Evolutionary conservation across 1,140 invertebrate genomes (phyloP), one percentile per base, ranked within the genome.

Genomic region (Teleopsis dalmanni): DNA sequence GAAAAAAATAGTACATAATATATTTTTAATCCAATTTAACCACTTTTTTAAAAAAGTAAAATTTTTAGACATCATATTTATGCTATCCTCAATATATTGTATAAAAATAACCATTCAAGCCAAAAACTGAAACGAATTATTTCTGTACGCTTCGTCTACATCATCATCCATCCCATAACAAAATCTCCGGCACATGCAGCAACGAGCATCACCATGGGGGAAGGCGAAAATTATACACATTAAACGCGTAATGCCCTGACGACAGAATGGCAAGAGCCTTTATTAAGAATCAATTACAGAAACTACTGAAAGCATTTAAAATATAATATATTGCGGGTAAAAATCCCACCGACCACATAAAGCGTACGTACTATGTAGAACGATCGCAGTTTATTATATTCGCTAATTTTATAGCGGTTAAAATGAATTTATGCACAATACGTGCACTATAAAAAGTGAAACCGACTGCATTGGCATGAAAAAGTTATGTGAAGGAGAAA

Each of bases 201-300:
- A 31, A 31, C n/a, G 13, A 31, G 13, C 27, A 31, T 9, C 7
- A 31, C 27, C n/a, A 9, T 7, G 27, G 27, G 29, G 29, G 35
- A 46, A 37, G 46, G 46, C 46, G 46, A 37, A 48, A 48, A 48
- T 48, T 48, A 48, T 48, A 48, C 13, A 18, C 29, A 16, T 8
- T 34, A 48, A 35, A 38, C 46, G 22, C 44, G 31, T 34, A 31
- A 31, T 43, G 41, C 41, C 29, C 29, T 9, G n/a, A n/a, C 29
- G 8, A 36, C 22, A 27, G 29, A 46, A 40, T 48, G 46, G 16
- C 36, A 37, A 38, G 35, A 29, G 31, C 36, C 36, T 37, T 48
- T 48, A 48, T 48, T 48, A 48, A 48, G 18, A 29, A 48, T 38
- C 35, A 48, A 48, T 48, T 48, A 48, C 34, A 48, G 31, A 27